Evolutionary conservation across 1,140 invertebrate genomes (phyloP).

Genomic region (Aleiodes sp.): DNA sequence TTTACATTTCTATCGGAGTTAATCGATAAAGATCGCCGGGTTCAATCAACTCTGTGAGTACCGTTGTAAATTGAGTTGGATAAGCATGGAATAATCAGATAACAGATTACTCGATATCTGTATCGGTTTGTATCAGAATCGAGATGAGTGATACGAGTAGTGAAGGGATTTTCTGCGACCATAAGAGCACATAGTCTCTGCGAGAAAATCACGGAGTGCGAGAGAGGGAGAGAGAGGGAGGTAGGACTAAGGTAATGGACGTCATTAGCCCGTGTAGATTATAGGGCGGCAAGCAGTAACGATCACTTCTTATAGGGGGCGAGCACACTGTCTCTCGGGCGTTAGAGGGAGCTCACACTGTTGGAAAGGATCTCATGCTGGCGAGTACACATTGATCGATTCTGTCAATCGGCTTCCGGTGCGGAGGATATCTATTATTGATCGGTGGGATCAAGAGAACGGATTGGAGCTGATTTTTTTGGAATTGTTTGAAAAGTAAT

Average conservation of each 20-base stretch:
- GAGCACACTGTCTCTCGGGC: slow-evolving; percentile 49
- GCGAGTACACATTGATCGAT: slow-evolving; percentile 48
- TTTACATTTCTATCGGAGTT: no score
- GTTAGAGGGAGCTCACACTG: background rate
- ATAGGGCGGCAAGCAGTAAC: slow-evolving; percentile 67
- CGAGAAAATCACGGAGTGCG: slow-evolving; percentile 46
- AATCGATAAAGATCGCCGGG: no score
- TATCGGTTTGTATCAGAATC: no score
- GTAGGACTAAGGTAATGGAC: slow-evolving; percentile 67
- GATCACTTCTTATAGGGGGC: slow-evolving; percentile 66
- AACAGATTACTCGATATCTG: no score
- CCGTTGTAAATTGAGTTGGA: no score
- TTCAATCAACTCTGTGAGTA: no score
- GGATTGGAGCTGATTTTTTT: no score
- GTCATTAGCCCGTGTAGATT: slow-evolving; percentile 67
- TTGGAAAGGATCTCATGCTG: slow-evolving; percentile 18
- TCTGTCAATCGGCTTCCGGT: slow-evolving; percentile 47
- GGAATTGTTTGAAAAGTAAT: no score
- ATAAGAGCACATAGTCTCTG: slow-evolving; percentile 31
- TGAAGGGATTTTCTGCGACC: no score
- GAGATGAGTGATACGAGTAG: no score
- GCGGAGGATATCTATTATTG: slow-evolving; percentile 38
- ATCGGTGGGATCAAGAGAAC: no score
- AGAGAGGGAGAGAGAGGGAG: slow-evolving; percentile 45
- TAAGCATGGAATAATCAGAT: no score